phyloP scores from a whole-genome alignment of 2,797 vertebrate genomes.

The Pelobates cultripes region DNA sequence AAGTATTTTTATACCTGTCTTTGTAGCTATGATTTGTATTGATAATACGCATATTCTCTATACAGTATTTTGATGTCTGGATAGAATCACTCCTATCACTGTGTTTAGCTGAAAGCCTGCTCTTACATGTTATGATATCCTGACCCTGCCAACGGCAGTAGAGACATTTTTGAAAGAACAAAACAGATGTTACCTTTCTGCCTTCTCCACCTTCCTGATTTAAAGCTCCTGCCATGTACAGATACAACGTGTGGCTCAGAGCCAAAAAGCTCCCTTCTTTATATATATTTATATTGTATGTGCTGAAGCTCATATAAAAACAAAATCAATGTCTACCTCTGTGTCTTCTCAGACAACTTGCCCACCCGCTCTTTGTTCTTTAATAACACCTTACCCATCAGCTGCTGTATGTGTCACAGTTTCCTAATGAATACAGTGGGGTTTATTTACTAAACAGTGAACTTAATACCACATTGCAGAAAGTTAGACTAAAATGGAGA shows the following conservation, averaged over 20 bases:
- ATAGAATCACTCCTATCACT: neutral
- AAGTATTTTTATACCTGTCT: neutral
- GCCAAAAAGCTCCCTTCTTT: neutral
- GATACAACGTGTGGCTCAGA: neutral
- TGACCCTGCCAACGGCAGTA: constrained; percentile 2
- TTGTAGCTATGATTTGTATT: constrained; percentile 2
- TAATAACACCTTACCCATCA: too few species aligned
- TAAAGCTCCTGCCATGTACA: constrained; percentile 17
- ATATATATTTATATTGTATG: neutral
- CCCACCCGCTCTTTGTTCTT: too few species aligned
- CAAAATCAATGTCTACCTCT: neutral
- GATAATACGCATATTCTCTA: neutral
- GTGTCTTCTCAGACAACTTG: too few species aligned
- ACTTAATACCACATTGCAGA: too few species aligned
- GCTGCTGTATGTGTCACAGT: too few species aligned
- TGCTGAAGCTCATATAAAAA: neutral
- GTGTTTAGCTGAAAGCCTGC: neutral
- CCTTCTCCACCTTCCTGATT: constrained; percentile 9
- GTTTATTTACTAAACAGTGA: too few species aligned
- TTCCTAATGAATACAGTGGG: too few species aligned
- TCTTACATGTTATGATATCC: constrained; percentile 6
- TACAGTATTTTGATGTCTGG: constrained; percentile 16
- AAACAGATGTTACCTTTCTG: constrained; percentile 28
- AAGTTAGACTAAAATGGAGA: too few species aligned
- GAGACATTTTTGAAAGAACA: constrained; percentile 13